Evolutionary conservation across 2,888 invertebrate species (phyloP).

Genomic region (Stramonita haemastoma): DNA sequence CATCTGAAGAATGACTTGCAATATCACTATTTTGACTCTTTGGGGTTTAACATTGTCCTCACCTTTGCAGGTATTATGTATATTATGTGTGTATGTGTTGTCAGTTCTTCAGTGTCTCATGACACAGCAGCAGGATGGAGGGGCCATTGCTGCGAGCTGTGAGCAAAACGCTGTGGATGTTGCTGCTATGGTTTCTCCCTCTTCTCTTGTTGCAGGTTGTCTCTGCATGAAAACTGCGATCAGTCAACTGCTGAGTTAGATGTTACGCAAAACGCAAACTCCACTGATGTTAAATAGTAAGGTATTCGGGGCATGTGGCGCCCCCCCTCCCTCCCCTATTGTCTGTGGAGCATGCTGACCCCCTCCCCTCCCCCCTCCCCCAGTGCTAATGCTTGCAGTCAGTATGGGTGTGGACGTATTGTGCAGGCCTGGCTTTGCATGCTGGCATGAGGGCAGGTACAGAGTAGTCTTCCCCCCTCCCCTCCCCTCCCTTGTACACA

Average conservation of each 20-base stretch:
- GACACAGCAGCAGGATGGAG: background rate
- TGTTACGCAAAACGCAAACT: slow-evolving; percentile 64
- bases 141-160: background rate
- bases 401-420: slow-evolving; percentile 43
- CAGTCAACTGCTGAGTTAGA: slow-evolving; percentile 68
- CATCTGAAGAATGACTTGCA: too few relatives aligned
- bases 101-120: background rate
- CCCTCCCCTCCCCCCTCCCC: background rate
- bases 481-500: background rate
- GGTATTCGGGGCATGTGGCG: slow-evolving; percentile 49
- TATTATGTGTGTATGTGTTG: too few relatives aligned
- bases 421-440: slow-evolving; percentile 46
- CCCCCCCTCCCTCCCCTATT: background rate
- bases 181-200: slow-evolving; percentile 62
- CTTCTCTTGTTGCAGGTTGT: slow-evolving; percentile 70
- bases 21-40: too few relatives aligned
- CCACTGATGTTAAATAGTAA: slow-evolving; percentile 60
- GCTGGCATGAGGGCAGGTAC: slow-evolving; percentile 39
- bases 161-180: slow-evolving; percentile 43
- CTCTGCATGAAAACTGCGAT: slow-evolving; percentile 72
- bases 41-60: too few relatives aligned
- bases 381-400: slow-evolving; percentile 46
- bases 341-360: slow-evolving; percentile 50
- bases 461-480: slow-evolving; percentile 29
- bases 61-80: too few relatives aligned